Evolutionary conservation across 2,113 vertebrate species (phyloP).

Genomic region (Corythaixoides concolor): DNA sequence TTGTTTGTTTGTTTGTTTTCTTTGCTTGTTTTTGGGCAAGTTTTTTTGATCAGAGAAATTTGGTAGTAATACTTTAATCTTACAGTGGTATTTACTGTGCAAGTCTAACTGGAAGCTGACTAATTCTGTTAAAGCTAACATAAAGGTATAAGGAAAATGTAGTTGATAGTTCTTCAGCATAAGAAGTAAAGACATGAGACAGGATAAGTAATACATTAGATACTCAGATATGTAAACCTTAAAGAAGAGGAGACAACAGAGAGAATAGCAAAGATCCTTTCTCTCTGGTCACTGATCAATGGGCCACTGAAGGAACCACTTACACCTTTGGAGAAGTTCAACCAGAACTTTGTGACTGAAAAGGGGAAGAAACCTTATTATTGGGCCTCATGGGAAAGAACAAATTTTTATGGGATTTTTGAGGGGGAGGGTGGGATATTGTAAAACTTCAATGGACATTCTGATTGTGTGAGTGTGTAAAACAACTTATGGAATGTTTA

Average conservation of each 20-base stretch:
- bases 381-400: background rate
- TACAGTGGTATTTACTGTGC: background rate
- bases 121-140: background rate
- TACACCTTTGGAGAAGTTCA: background rate
- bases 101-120: background rate
- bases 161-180: background rate
- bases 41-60: background rate
- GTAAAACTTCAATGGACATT: background rate
- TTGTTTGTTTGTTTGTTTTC: too few relatives aligned
- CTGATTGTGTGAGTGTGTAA: background rate
- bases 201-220: background rate
- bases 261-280: fast-evolving
- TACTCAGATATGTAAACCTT: background rate
- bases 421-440: background rate
- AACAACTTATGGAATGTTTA: background rate
- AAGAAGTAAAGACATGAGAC: background rate
- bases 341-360: background rate
- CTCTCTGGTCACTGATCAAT: background rate
- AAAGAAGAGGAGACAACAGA: background rate
- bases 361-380: background rate
- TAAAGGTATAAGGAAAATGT: fast-evolving
- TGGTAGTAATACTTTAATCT: background rate
- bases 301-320: background rate
- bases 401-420: background rate
- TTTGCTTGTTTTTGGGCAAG: too few relatives aligned